These are phyloP conservation scores for Dendrolimus pini DNA, from an alignment of 2,888 invertebrate species.

Conservation along the genomic window DNA sequence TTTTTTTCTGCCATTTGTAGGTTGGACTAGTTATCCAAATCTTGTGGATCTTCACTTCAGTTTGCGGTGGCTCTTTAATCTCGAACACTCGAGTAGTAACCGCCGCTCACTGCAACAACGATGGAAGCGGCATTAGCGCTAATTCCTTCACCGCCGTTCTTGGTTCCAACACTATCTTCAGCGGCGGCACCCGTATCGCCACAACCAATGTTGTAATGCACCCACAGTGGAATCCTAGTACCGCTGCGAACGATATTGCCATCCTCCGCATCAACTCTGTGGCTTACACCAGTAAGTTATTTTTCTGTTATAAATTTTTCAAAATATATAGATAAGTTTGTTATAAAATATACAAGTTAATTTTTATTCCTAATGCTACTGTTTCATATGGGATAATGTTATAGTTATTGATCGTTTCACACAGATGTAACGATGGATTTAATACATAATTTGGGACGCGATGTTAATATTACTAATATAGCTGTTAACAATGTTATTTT, in stretches of 20 bases:
- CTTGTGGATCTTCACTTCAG: slow-evolving; percentile 29
- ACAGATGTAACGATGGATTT: too few species aligned
- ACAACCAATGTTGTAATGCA: slow-evolving; percentile 28
- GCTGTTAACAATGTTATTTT: too few species aligned
- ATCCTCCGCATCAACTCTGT: slow-evolving; percentile 22
- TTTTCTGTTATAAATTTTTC: too few species aligned
- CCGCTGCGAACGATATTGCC: slow-evolving; percentile 34
- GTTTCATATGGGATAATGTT: too few species aligned
- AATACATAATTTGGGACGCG: too few species aligned
- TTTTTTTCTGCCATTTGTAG: slow-evolving; percentile 16
- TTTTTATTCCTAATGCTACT: too few species aligned
- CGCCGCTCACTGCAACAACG: slow-evolving; percentile 40
- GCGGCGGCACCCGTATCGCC: slow-evolving; percentile 30
- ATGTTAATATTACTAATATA: too few species aligned
- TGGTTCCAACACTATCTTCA: slow-evolving; percentile 39
- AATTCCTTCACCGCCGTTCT: slow-evolving; percentile 33
- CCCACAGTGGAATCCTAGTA: slow-evolving; percentile 28
- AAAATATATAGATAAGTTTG: too few species aligned
- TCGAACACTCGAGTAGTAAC: slow-evolving; percentile 27
- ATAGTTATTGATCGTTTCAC: too few species aligned
- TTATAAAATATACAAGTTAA: too few species aligned
- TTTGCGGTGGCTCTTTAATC: slow-evolving; percentile 41
- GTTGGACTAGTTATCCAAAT: slow-evolving; percentile 40
- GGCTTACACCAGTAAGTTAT: slow-evolving; percentile 23
- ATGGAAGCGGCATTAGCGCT: slow-evolving; percentile 27